Evolutionary conservation across 2,888 invertebrate species (phyloP), one percentile per base, ranked within the genome.

Genomic region (Drosophila trichaetosa): DNA sequence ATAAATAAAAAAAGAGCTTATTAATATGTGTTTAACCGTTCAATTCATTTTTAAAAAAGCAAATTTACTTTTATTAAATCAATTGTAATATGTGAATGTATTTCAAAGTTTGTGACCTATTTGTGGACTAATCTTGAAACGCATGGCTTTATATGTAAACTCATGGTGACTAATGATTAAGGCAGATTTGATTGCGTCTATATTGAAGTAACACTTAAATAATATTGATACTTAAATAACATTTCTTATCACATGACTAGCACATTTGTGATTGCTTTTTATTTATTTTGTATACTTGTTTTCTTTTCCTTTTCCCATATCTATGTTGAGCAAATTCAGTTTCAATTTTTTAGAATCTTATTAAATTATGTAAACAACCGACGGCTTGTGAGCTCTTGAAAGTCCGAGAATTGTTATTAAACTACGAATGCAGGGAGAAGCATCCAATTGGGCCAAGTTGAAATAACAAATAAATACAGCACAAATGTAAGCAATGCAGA

Each of bases 391-490:
- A 29, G 8, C 18, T n/a, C 16, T 29, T 31, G 16, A 10, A 34
- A 48, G 49, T 27, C 24, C 16, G 11, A 24, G 8, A 42, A 74
- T 51, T 49, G 31, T 34, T 21, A 40, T 52, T 33, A 29, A 49
- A 29, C 21, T 33, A 59, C 46, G 46, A 63, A 40, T 62, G n/a
- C 31, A 29, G 21, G 36, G 10, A 16, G 34, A n/a, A 46, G 8
- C 56, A 49, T 34, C 29, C 40, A 62, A 59, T 67, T 69, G 27
- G 64, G 38, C 52, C 60, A 60, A 68, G 77, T 69, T 80, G 21
- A 68, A 69, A 59, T 49, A 64, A 51, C 65, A 67, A 69, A 77
- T 62, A 68, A 73, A 56, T 31, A 27, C 31, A 52, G 79, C 11
- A 27, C 49, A 61, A 48, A 48, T 60, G 42, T 65, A 61, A 54